These are phyloP conservation scores for Triplophysa bombifrons DNA, from an alignment of 2,797 vertebrate species.

Conservation along the genomic window DNA sequence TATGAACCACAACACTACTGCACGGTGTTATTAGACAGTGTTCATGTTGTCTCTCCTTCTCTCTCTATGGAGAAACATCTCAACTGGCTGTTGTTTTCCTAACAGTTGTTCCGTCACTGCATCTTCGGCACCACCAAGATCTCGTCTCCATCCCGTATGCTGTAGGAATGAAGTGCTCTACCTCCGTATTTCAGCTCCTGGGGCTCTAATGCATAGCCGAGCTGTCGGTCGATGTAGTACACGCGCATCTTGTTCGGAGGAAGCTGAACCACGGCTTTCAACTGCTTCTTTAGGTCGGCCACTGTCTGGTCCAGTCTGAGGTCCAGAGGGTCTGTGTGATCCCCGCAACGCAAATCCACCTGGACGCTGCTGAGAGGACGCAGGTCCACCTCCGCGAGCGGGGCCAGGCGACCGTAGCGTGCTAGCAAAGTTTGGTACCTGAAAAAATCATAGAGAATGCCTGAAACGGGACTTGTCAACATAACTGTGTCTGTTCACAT, in stretches of 20 bases:
- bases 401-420: conserved; percentile 90
- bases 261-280: conserved; percentile 85
- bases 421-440: conserved; percentile 92
- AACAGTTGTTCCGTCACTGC: conserved; percentile 29
- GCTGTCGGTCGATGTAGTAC: conserved; percentile 89
- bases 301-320: conserved; percentile 94
- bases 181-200: conserved; percentile 91
- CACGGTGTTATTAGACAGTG: conserved; percentile 1
- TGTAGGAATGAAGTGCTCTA: conserved; percentile 90
- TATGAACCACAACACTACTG: too few species aligned
- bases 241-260: conserved; percentile 87
- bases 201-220: conserved; percentile 79
- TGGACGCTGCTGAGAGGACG: conserved; percentile 83
- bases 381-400: conserved; percentile 92
- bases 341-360: conserved; percentile 90
- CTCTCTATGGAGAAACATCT: neutral
- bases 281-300: conserved; percentile 89
- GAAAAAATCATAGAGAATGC: conserved; percentile 21
- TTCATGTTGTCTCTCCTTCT: conserved; percentile 8
- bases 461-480: neutral
- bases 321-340: conserved; percentile 84
- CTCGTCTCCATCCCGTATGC: conserved; percentile 93
- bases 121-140: conserved; percentile 87
- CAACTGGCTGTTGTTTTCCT: neutral
- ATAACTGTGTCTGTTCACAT: neutral